Conservation (phyloP, 2,888 invertebrate genomes). For the Rhaphigaster nebulosa region DNA sequence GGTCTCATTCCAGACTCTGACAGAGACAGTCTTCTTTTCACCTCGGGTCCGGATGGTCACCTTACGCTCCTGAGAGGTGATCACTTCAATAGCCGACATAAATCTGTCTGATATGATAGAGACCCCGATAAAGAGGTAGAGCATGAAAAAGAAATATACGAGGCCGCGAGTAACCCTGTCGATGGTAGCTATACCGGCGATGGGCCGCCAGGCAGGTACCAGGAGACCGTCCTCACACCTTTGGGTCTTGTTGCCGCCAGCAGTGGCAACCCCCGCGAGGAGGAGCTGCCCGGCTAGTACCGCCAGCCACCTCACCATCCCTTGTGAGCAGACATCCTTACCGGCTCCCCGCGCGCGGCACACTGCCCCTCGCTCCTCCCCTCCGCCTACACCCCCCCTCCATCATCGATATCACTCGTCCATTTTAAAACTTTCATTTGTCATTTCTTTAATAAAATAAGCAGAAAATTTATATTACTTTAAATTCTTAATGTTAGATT, state of each 20-base stretch:
- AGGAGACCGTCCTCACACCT: constrained; percentile 87
- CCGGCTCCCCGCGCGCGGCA: constrained; percentile 48
- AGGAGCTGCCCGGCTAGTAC: not conserved
- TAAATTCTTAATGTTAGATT: not conserved
- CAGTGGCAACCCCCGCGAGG: not conserved
- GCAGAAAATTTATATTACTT: not conserved
- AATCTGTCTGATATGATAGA: constrained; percentile 99
- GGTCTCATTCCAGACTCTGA: constrained; percentile 99
- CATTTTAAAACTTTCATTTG: not conserved
- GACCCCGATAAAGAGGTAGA: constrained; percentile 98
- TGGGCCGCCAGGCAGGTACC: constrained; percentile 91
- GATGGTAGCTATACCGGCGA: constrained; percentile 79
- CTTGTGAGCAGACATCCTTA: constrained; percentile 14
- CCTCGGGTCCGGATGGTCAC: constrained; percentile 91
- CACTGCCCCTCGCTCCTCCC: constrained; percentile 26
- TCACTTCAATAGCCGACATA: constrained; percentile 99
- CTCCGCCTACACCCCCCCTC: not conserved
- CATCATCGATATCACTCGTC: not conserved
- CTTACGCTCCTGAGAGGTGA: constrained; percentile 97
- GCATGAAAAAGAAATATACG: constrained; percentile 89
- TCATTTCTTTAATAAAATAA: not conserved
- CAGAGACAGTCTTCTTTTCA: constrained; percentile 88
- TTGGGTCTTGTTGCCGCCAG: not conserved
- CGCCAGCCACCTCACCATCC: not conserved
- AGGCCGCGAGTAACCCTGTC: constrained; percentile 88